These are phyloP conservation scores for Nothocercus julius DNA, from an alignment of 2,113 vertebrate genomes.

Conservation along the genomic window DNA sequence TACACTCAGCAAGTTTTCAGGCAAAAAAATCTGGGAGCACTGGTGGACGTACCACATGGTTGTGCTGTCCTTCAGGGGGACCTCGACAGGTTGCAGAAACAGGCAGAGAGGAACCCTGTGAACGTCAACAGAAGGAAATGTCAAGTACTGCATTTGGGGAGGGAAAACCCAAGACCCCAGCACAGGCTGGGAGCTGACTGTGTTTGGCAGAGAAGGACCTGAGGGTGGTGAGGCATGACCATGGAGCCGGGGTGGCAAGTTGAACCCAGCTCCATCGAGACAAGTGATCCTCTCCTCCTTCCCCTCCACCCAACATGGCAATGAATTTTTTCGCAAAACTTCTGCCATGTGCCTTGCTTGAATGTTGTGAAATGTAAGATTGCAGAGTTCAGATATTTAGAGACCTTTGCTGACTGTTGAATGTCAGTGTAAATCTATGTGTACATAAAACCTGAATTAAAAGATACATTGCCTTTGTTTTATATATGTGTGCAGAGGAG, in stretches of 20 bases:
- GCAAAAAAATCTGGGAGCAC: neutral
- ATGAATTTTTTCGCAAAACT: neutral
- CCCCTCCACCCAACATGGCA: neutral
- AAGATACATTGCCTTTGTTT: constrained; percentile 3
- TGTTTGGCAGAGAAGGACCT: neutral
- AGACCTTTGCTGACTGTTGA: constrained; percentile 13
- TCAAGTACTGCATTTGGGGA: neutral
- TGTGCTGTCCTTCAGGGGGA: neutral
- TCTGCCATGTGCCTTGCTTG: neutral
- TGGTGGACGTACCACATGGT: neutral
- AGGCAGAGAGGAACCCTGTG: neutral
- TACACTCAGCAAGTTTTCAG: neutral
- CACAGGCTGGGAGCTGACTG: neutral
- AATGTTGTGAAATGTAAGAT: neutral
- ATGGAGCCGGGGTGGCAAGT: no score
- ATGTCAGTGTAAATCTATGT: neutral
- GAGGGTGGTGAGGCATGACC: no score
- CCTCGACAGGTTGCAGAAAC: neutral
- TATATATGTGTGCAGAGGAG: neutral
- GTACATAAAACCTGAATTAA: constrained; percentile 16
- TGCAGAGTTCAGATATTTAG: neutral
- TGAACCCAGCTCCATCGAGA: neutral
- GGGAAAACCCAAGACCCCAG: neutral
- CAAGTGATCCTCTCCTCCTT: neutral
- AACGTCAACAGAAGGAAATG: neutral